Evolutionary conservation across 2,797 vertebrate genomes (phyloP), one percentile per base, ranked within the genome.

Genomic region (Pantherophis vulpinus): DNA sequence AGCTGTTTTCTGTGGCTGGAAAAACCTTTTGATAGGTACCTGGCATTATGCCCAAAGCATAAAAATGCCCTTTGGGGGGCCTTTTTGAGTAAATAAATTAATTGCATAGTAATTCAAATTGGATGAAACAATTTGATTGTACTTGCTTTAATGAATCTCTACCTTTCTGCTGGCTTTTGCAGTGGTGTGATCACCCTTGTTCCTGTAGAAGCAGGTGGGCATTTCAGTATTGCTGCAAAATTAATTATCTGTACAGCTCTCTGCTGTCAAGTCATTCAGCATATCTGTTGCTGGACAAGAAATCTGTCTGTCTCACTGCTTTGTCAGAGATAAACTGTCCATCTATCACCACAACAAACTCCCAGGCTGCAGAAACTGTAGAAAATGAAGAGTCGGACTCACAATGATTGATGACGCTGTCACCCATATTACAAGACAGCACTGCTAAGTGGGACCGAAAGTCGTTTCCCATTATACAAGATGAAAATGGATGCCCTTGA

Each of bases 261-360:
- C 37, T 23, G 20, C 12, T 93, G 94, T 91, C 95, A 92, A 91
- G 74, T 32, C 79, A 91, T 6, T 58, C 20, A 2, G 0, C 23
- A 91, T 89, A 92, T 92, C 3, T 20, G 55, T 89, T 63, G 54
- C 94, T 55, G 1, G 91, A 88, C 89, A 58, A 89, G 18, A 70
- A 91, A 9, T n/a, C 86, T 86, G 66, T 90, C 93, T 37, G 27
- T 60, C 42, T 54, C 86, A 37, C 0, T 0, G 25, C 87, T 83
- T 37, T 29, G 94, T 91, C 88, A 92, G 93, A 94, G 92, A 95
- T 27, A 95, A 94, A 96, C 60, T 58, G 86, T 1, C 32, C 42
- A 20, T 23, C 91, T 89, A 27, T 32, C 89, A 37, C 90, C 83
- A 88, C 29, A 89, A 0, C n/a, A 79, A 87, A 88, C 95, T 90